Conservation (phyloP, 1,140 invertebrate species). For the Chelonus insularis region DNA sequence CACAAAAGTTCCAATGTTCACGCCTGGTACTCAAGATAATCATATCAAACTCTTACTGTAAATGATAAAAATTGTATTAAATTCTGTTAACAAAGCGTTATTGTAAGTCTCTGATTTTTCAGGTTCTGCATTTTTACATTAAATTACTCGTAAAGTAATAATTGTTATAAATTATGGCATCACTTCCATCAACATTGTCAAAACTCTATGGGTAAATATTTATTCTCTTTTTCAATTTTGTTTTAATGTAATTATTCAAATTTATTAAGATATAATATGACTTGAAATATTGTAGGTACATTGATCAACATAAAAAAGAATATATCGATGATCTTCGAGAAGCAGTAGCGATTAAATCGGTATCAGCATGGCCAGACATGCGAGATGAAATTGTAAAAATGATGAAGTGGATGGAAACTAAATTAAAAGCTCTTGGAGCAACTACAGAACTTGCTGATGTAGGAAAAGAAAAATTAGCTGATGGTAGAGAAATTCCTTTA, state of each 20-base stretch:
- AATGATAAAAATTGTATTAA: too few relatives aligned
- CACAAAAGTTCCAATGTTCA: too few relatives aligned
- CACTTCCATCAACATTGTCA: conserved; percentile 33
- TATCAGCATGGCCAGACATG: conserved; percentile 87
- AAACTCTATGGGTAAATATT: conserved; percentile 34
- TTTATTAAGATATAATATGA: background rate
- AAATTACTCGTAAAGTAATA: too few relatives aligned
- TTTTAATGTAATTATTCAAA: background rate
- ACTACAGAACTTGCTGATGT: conserved; percentile 77
- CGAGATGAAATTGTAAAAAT: conserved; percentile 74
- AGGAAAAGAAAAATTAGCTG: conserved; percentile 75
- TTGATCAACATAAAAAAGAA: conserved; percentile 75
- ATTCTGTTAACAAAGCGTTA: too few relatives aligned
- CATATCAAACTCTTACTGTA: too few relatives aligned
- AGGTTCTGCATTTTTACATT: too few relatives aligned
- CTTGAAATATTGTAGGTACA: conserved; percentile 64
- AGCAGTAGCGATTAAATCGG: conserved; percentile 91
- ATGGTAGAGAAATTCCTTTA: conserved; percentile 73
- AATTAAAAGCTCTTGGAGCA: conserved; percentile 77
- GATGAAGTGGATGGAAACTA: conserved; percentile 79
- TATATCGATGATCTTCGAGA: conserved; percentile 83
- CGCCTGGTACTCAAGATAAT: too few relatives aligned
- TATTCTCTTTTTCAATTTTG: conserved; percentile 3
- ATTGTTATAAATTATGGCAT: conserved; percentile 35
- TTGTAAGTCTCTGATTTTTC: too few relatives aligned